Conservation (phyloP, 2,888 invertebrate genomes). For the Cephus rjabovi region DNA sequence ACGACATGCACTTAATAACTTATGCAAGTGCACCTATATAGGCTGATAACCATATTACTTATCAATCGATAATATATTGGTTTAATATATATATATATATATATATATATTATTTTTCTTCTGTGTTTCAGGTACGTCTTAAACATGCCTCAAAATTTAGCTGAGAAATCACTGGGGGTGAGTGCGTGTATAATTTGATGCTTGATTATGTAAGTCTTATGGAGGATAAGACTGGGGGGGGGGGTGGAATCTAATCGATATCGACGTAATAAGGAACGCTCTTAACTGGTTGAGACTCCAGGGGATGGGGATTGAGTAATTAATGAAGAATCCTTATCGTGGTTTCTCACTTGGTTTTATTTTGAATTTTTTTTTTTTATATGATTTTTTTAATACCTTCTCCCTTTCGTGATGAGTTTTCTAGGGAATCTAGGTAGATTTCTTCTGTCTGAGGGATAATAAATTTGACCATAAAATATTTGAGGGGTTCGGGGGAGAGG, state of each 20-base stretch:
- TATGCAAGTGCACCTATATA: not conserved
- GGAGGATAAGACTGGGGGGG: not conserved
- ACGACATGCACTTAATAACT: not conserved
- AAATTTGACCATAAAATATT: not conserved
- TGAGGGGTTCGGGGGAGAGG: not conserved
- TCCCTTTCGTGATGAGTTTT: not conserved
- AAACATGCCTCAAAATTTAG: not conserved
- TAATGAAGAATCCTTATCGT: not conserved
- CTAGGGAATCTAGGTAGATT: not conserved
- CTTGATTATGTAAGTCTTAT: not conserved
- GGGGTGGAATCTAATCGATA: not conserved
- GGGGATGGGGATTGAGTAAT: not conserved
- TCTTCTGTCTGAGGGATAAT: not conserved
- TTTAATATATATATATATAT: not conserved
- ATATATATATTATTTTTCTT: slow-evolving; percentile 6
- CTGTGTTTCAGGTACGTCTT: slow-evolving; percentile 48
- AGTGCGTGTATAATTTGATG: not conserved
- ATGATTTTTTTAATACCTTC: not conserved
- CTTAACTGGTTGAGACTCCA: not conserved
- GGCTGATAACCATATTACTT: not conserved
- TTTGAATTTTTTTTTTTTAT: too few relatives aligned
- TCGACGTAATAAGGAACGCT: not conserved
- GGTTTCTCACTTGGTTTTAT: not conserved
- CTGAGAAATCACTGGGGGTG: not conserved
- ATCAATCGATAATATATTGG: not conserved